phyloP scores from a whole-genome alignment of 2,888 invertebrate species.

The Pomacea canaliculata region DNA sequence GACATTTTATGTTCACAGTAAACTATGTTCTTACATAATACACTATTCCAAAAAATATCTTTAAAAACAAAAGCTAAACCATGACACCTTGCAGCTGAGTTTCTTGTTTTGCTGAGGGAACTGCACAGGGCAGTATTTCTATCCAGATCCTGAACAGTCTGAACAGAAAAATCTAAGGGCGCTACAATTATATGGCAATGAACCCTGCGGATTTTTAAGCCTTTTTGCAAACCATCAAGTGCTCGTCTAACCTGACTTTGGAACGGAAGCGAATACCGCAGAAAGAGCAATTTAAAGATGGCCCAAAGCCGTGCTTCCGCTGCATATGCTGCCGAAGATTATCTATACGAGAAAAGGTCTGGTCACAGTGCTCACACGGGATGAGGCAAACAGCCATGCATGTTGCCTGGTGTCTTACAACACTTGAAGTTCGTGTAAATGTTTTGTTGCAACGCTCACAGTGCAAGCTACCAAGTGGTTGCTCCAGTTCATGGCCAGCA shows the following conservation, averaged over 20 bases:
- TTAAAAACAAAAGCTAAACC: no score
- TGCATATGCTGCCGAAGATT: constrained; percentile 33
- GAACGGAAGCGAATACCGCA: constrained; percentile 33
- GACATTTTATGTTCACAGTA: no score
- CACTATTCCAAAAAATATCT: no score
- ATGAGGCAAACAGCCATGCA: constrained; percentile 10
- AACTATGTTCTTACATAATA: no score
- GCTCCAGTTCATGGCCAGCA: no score
- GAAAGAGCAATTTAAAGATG: constrained; percentile 23
- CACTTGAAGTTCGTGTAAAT: constrained; percentile 17
- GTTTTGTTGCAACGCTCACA: constrained; percentile 9
- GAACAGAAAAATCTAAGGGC: no score
- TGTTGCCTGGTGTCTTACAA: constrained; percentile 17
- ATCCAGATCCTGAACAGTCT: no score
- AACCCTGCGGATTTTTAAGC: not conserved
- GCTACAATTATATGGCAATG: no score
- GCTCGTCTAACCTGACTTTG: constrained; percentile 26
- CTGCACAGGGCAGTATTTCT: no score
- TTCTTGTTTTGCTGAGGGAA: no score
- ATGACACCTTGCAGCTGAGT: no score
- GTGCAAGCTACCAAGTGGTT: not conserved
- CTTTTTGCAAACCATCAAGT: not conserved
- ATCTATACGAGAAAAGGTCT: constrained; percentile 24
- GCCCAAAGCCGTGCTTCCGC: constrained; percentile 31
- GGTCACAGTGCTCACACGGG: constrained; percentile 28